Evolutionary conservation across 92 coral and sea anemone genomes (phyloP).

Genomic region (Epizoanthus rinbou): DNA sequence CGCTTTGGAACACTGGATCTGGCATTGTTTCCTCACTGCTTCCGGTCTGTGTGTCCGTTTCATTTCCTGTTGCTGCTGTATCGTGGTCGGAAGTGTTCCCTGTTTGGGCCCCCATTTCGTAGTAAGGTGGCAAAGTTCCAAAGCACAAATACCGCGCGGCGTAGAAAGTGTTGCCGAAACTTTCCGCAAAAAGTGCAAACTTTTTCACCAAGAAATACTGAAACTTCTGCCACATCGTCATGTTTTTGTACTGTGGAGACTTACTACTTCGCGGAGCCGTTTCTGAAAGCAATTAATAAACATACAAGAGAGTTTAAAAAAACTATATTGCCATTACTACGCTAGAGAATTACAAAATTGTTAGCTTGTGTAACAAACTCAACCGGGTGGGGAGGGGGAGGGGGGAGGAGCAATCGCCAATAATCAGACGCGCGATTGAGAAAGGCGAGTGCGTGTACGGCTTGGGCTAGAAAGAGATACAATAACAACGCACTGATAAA

Average conservation of each 20-base stretch:
- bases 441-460: too few species aligned
- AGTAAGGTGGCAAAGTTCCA: slow-evolving; percentile 56
- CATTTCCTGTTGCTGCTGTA: slow-evolving; percentile 34
- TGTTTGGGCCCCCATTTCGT: slow-evolving; percentile 41
- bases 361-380: too few species aligned
- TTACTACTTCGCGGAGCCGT: slow-evolving; percentile 53
- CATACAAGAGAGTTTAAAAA: too few species aligned
- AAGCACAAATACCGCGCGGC: slow-evolving; percentile 72
- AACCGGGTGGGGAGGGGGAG: too few species aligned
- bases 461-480: too few species aligned
- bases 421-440: too few species aligned
- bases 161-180: slow-evolving; percentile 70
- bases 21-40: slow-evolving; percentile 9
- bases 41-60: slow-evolving; percentile 23
- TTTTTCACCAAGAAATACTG: slow-evolving; percentile 54
- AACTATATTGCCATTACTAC: too few species aligned
- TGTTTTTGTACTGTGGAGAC: slow-evolving; percentile 51
- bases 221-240: slow-evolving; percentile 58
- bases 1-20: not conserved
- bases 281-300: slow-evolving; percentile 41
- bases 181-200: slow-evolving; percentile 58
- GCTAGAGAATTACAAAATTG: too few species aligned
- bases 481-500: too few species aligned
- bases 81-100: slow-evolving; percentile 10
- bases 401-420: too few species aligned